Evolutionary conservation across 2,797 vertebrate species (phyloP).

Genomic region (Harpagifer antarcticus): DNA sequence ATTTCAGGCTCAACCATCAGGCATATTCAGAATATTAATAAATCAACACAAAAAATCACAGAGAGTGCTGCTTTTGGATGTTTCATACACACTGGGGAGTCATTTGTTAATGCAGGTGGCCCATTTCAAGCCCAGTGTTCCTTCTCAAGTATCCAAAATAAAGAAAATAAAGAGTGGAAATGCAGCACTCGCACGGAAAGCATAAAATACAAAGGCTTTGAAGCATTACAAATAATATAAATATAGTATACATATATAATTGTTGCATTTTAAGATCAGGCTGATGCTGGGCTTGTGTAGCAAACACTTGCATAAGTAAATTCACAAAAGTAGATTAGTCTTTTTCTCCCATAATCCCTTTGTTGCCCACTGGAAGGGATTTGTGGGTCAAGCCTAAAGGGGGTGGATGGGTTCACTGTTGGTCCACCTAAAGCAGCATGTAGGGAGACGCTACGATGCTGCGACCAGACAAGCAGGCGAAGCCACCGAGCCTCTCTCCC

Average conservation of each 20-base stretch:
- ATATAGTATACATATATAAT: background rate
- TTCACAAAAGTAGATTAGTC: conserved; percentile 68
- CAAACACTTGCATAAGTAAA: conserved; percentile 59
- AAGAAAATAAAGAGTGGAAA: conserved; percentile 63
- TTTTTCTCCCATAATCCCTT: conserved; percentile 71
- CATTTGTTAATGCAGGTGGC: conserved; percentile 79
- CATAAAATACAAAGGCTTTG: background rate
- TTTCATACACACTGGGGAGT: conserved; percentile 72
- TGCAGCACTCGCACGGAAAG: conserved; percentile 19
- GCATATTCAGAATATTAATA: conserved; percentile 68
- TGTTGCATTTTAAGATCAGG: conserved; percentile 16
- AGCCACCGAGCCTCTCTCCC: conserved; percentile 22
- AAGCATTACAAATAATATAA: conserved; percentile 18
- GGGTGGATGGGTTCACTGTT: conserved; percentile 30
- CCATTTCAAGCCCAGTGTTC: conserved; percentile 57
- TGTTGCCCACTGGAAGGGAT: conserved; percentile 67
- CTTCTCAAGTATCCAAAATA: conserved; percentile 69
- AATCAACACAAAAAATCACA: conserved; percentile 65
- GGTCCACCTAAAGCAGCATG: conserved; percentile 47
- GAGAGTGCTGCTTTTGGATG: conserved; percentile 67
- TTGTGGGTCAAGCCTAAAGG: conserved; percentile 69
- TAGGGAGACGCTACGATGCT: conserved; percentile 39
- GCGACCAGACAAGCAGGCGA: conserved; percentile 50
- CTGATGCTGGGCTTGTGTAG: conserved; percentile 23
- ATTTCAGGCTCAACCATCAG: conserved; percentile 50